Evolutionary conservation across 37 sponge, comb jelly and placozoan species (phyloP).

Genomic region (Diacarnus erythraeanus): DNA sequence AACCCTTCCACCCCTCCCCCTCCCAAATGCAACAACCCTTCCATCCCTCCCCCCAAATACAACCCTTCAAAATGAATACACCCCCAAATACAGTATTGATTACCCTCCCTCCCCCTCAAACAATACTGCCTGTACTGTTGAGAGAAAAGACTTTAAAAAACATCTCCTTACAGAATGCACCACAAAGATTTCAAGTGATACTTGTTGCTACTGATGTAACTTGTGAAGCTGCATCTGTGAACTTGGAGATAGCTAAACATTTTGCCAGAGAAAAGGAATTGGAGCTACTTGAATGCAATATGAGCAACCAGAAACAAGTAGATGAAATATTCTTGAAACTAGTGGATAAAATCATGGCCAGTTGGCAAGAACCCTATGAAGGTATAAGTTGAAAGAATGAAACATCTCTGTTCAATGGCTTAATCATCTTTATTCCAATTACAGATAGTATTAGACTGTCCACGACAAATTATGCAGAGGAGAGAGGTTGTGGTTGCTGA

Average conservation of each 20-base stretch:
- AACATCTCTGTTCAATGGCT: background rate
- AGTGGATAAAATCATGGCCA: conserved; percentile 34
- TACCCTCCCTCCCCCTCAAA: too few relatives aligned
- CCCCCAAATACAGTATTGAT: too few relatives aligned
- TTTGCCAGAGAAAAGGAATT: conserved; percentile 59
- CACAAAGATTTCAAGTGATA: conserved; percentile 37
- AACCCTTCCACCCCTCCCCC: too few relatives aligned
- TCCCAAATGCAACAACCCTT: too few relatives aligned
- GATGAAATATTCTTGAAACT: conserved; percentile 27
- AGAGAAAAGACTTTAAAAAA: too few relatives aligned
- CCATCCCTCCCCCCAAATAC: too few relatives aligned
- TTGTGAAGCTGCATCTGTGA: background rate
- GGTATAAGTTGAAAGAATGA: background rate
- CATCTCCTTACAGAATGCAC: conserved; percentile 63
- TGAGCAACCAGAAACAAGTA: background rate
- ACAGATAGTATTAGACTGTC: background rate
- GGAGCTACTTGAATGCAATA: conserved; percentile 27
- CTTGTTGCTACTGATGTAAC: conserved; percentile 39
- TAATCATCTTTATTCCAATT: background rate
- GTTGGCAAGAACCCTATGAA: conserved; percentile 6
- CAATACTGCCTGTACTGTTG: too few relatives aligned
- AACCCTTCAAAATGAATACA: too few relatives aligned
- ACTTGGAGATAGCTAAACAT: conserved; percentile 37
- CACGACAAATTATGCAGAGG: background rate
- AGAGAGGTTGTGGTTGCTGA: background rate